Conservation (phyloP, 2,797 vertebrate species). For the Microchirus variegatus region DNA sequence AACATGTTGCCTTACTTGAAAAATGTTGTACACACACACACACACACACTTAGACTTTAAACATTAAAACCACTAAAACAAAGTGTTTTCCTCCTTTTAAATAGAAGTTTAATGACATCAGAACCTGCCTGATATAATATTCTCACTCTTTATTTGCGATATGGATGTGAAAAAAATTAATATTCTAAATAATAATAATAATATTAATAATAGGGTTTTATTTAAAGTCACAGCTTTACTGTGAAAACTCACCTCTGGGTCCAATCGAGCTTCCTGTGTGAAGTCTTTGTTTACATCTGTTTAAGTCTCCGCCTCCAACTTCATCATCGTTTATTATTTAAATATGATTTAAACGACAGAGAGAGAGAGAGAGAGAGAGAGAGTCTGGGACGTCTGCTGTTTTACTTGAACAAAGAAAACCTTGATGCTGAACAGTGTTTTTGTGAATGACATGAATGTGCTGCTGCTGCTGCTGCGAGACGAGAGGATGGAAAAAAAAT, state of each 20-base stretch:
- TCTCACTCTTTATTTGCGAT: background rate
- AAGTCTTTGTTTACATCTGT: constrained; percentile 70
- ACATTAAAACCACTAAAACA: constrained; percentile 44
- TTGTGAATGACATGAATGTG: constrained; percentile 27
- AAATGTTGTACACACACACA: constrained; percentile 43
- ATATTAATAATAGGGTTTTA: background rate
- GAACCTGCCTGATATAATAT: constrained; percentile 11
- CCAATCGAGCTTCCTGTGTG: constrained; percentile 62
- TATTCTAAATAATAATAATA: no score
- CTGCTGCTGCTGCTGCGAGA: constrained; percentile 11
- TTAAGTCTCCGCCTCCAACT: constrained; percentile 22
- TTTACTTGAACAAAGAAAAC: constrained; percentile 66
- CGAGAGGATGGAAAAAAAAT: constrained; percentile 16
- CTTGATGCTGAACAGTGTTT: constrained; percentile 58
- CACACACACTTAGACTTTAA: constrained; percentile 9
- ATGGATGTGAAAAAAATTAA: background rate
- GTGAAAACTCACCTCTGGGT: constrained; percentile 41
- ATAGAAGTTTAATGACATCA: constrained; percentile 29
- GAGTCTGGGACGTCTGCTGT: no score
- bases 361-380: no score
- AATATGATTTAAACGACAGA: constrained; percentile 7
- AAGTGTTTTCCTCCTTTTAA: constrained; percentile 24
- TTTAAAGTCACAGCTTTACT: constrained; percentile 4
- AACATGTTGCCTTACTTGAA: constrained; percentile 82
- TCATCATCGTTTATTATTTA: background rate